Conservation (phyloP, 2,888 invertebrate species). For the Desoria tigrina region DNA sequence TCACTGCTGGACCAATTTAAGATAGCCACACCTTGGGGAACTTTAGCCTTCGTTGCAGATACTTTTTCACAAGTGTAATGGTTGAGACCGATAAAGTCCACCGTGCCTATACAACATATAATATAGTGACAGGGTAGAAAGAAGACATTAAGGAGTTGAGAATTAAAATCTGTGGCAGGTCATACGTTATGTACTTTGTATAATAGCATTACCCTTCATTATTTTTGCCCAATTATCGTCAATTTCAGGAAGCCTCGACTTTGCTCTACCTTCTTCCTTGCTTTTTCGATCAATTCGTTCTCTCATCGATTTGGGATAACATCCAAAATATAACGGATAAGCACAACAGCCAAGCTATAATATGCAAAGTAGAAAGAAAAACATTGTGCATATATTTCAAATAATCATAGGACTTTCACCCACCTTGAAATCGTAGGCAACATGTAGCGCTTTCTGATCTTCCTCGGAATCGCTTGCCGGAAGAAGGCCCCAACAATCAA, state of each 20-base stretch:
- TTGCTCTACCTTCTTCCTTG: constrained; percentile 52
- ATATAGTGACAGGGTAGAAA: no score
- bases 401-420: not conserved
- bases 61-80: constrained; percentile 21
- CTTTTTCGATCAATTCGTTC: constrained; percentile 54
- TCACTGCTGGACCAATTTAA: not conserved
- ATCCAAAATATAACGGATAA: constrained; percentile 56
- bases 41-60: no score
- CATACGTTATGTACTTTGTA: not conserved
- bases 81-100: constrained; percentile 21
- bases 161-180: no score
- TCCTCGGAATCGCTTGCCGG: constrained; percentile 27
- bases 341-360: constrained; percentile 55
- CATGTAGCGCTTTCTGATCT: constrained; percentile 22
- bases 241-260: constrained; percentile 31
- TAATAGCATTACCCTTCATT: constrained; percentile 12
- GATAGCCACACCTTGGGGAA: not conserved
- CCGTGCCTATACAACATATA: constrained; percentile 3
- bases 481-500: constrained; percentile 33
- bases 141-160: no score
- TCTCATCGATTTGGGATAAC: constrained; percentile 55
- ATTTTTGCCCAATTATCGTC: constrained; percentile 6
- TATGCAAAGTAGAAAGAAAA: not conserved
- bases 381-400: not conserved
- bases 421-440: constrained; percentile 36